Evolutionary conservation across 2,888 invertebrate species (phyloP).

Genomic region (Acanthoscelides obtectus): DNA sequence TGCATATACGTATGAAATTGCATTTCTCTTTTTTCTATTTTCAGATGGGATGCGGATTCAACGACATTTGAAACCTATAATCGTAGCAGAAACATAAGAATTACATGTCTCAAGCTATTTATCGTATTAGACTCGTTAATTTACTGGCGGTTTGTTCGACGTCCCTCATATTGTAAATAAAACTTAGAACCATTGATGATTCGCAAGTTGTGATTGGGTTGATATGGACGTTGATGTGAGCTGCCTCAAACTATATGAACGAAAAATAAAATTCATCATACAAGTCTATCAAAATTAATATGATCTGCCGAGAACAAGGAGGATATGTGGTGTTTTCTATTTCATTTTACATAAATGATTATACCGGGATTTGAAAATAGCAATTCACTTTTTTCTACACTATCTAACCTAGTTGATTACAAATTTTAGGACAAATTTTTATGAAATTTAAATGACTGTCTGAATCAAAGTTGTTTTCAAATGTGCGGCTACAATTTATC

Average conservation of each 20-base stretch:
- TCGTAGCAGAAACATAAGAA: slow-evolving; percentile 7
- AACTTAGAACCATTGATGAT: neutral
- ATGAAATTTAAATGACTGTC: too few relatives aligned
- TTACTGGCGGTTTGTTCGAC: slow-evolving; percentile 7
- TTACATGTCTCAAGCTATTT: slow-evolving; percentile 26
- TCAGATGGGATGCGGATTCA: neutral
- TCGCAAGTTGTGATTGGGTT: slow-evolving; percentile 20
- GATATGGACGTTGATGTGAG: neutral
- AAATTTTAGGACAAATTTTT: too few relatives aligned
- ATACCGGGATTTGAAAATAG: neutral
- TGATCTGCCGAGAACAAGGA: neutral
- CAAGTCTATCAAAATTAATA: slow-evolving; percentile 2
- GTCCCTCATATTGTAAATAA: neutral
- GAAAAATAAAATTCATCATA: slow-evolving; percentile 6
- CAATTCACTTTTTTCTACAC: too few relatives aligned
- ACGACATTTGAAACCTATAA: neutral
- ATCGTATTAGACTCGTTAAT: slow-evolving; percentile 30
- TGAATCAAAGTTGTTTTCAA: too few relatives aligned
- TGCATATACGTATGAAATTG: too few relatives aligned
- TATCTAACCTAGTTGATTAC: too few relatives aligned
- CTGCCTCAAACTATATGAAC: slow-evolving; percentile 8
- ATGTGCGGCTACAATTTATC: too few relatives aligned
- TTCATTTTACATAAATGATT: neutral
- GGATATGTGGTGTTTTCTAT: neutral
- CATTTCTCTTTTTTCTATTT: neutral